A percentile compares a stretch with the other conserved stretches of the same genome.
phyloP scores from a whole-genome alignment of 2,797 vertebrate species.

The Acrocephalus scirpaceus region DNA sequence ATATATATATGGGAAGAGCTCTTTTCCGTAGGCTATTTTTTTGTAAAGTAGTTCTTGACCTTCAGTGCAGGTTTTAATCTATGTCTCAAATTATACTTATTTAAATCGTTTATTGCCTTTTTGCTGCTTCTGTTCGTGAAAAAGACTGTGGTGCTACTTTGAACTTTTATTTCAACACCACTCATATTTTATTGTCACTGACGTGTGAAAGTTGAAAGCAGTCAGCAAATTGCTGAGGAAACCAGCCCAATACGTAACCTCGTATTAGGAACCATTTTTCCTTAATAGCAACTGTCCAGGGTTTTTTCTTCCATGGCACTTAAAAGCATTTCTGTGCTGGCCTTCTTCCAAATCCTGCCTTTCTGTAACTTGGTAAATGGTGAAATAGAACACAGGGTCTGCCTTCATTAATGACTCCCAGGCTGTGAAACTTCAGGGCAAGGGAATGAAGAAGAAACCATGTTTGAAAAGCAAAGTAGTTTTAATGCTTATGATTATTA shows the following conservation, averaged over 20 bases:
- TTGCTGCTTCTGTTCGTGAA: not conserved
- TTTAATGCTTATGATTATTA: not conserved
- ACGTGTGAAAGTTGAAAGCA: not conserved
- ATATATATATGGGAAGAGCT: not conserved
- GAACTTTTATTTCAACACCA: not conserved
- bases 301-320: not conserved
- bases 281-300: not conserved
- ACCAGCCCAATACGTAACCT: accelerated
- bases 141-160: not conserved
- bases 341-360: not conserved
- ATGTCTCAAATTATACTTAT: not conserved
- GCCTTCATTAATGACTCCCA: not conserved
- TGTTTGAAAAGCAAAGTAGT: not conserved
- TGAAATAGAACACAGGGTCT: not conserved
- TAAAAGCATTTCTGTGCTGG: not conserved
- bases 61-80: not conserved
- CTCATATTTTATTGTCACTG: not conserved
- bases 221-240: not conserved
- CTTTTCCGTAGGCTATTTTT: not conserved
- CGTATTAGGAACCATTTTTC: not conserved
- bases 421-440: not conserved
- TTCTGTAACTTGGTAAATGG: not conserved
- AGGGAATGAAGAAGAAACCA: not conserved
- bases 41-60: not conserved
- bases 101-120: not conserved